phyloP scores from a whole-genome alignment of 2,113 vertebrate species.

The Danionella cerebrum region DNA sequence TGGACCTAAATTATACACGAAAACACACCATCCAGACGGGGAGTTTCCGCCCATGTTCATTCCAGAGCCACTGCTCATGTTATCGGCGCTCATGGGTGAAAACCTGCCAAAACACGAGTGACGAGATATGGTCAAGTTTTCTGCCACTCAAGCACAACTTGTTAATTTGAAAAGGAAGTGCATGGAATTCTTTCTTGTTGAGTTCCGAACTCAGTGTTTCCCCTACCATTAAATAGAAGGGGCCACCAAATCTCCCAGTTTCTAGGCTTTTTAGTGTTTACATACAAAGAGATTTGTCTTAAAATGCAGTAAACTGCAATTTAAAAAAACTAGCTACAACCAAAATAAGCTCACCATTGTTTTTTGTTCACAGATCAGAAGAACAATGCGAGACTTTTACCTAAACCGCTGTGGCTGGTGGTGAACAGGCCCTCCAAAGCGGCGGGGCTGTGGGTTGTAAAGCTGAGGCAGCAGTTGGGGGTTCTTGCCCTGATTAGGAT shows the following conservation, averaged over 20 bases:
- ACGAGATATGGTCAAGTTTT: neutral
- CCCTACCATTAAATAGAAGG: too few species aligned
- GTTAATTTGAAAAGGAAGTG: too few species aligned
- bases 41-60: slow-evolving; percentile 78
- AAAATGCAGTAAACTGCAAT: too few species aligned
- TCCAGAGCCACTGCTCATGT: slow-evolving; percentile 82
- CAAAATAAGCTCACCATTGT: too few species aligned
- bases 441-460: slow-evolving; percentile 84
- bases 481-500: slow-evolving; percentile 92
- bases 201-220: too few species aligned
- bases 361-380: too few species aligned
- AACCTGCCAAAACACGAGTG: slow-evolving; percentile 65
- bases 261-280: too few species aligned
- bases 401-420: slow-evolving; percentile 96
- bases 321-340: too few species aligned
- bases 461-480: slow-evolving; percentile 86
- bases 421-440: slow-evolving; percentile 90
- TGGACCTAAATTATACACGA: slow-evolving; percentile 96
- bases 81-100: slow-evolving; percentile 95
- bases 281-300: too few species aligned
- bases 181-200: too few species aligned
- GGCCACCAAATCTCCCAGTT: too few species aligned
- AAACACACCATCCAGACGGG: slow-evolving; percentile 94
- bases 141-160: neutral
- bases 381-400: too few species aligned